Percentiles rank a stretch among this genome's conserved stretches.
These are phyloP conservation scores for Apotomis turbidana DNA, from an alignment of 2,888 invertebrate genomes.

Conservation along the genomic window DNA sequence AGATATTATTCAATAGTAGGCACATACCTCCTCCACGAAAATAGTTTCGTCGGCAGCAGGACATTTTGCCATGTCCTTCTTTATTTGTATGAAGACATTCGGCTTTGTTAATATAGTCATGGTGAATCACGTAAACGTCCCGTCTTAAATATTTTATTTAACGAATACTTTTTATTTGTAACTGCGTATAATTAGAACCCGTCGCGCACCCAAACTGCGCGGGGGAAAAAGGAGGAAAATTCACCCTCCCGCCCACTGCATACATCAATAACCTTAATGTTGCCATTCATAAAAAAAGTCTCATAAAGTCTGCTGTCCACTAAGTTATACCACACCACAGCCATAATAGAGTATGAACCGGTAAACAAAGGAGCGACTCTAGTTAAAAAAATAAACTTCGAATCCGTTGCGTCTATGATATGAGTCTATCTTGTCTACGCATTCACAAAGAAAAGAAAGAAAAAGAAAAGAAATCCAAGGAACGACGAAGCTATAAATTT, in stretches of 20 bases:
- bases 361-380: conserved; percentile 20
- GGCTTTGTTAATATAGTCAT: conserved; percentile 94
- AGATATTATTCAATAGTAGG: conserved; percentile 34
- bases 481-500: conserved; percentile 73
- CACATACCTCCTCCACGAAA: conserved; percentile 63
- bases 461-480: conserved; percentile 61
- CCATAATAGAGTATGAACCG: conserved; percentile 12
- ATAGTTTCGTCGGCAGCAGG: conserved; percentile 84
- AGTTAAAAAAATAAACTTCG: conserved; percentile 15
- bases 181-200: conserved; percentile 37
- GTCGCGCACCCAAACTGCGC: conserved; percentile 40
- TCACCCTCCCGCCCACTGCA: conserved; percentile 42
- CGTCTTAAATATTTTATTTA: conserved; percentile 20
- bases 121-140: conserved; percentile 47
- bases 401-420: conserved; percentile 40
- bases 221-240: conserved; percentile 39
- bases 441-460: conserved; percentile 55
- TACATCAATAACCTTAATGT: conserved; percentile 42
- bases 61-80: conserved; percentile 85
- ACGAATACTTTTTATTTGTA: conserved; percentile 39
- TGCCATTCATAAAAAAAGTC: conserved; percentile 28
- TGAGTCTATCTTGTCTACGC: conserved; percentile 53
- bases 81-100: conserved; percentile 85
- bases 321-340: not conserved
- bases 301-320: not conserved